Conservation (phyloP, 2,797 vertebrate genomes). For the Sebastolobus altivelis region DNA sequence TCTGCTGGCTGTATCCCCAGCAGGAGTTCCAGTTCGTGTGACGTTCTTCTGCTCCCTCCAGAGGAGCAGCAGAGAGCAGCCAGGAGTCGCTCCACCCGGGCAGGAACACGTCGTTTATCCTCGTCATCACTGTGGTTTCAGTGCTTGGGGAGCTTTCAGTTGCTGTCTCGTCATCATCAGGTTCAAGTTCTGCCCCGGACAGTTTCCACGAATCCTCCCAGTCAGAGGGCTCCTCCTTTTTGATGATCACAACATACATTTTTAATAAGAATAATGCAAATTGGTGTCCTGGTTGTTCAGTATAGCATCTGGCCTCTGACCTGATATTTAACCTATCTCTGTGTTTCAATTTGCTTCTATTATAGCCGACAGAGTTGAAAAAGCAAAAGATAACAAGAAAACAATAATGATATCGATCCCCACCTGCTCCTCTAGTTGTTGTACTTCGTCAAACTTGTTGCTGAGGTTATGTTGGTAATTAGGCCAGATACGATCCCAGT, state of each 20-base stretch:
- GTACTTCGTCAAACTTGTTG: constrained; percentile 21
- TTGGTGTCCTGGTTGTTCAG: background rate
- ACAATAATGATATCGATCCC: background rate
- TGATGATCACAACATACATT: background rate
- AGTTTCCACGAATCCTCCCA: constrained; percentile 76
- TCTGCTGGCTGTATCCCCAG: constrained; percentile 68
- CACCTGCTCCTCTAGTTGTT: constrained; percentile 59
- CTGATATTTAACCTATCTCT: background rate
- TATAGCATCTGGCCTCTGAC: background rate
- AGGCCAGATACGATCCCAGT: constrained; percentile 76
- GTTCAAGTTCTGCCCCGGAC: constrained; percentile 10
- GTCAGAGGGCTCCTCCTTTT: constrained; percentile 40
- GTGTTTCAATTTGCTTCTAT: background rate
- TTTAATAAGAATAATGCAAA: background rate
- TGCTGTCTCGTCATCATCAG: background rate
- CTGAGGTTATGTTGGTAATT: constrained; percentile 25
- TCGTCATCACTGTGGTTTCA: background rate
- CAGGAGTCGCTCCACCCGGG: constrained; percentile 74
- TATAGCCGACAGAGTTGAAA: background rate
- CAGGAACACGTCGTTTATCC: constrained; percentile 31
- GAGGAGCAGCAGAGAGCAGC: constrained; percentile 42
- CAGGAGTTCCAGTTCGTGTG: constrained; percentile 66
- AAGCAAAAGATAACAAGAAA: background rate
- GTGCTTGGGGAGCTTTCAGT: background rate
- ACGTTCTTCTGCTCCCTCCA: constrained; percentile 28